These are phyloP conservation scores for Pterobdella sp. DNA, from an alignment of 2,888 invertebrate genomes.

Conservation along the genomic window DNA sequence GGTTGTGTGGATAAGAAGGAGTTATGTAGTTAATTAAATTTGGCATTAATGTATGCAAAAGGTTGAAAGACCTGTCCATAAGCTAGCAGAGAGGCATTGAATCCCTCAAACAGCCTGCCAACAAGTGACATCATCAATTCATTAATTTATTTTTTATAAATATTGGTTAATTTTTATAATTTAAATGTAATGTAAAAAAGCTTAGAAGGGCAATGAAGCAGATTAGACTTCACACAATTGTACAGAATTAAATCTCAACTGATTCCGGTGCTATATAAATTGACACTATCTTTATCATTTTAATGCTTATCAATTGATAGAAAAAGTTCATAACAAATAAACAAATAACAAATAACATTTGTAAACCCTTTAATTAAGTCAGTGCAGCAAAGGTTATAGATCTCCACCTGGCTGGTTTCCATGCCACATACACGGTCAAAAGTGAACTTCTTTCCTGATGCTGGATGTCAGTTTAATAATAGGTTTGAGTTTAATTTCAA, in stretches of 20 bases:
- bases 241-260: too few relatives aligned
- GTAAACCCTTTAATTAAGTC: conserved; percentile 78
- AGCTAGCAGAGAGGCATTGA: conserved; percentile 93
- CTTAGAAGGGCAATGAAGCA: too few relatives aligned
- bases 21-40: background rate
- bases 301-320: too few relatives aligned
- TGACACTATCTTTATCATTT: too few relatives aligned
- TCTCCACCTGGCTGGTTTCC: conserved; percentile 62
- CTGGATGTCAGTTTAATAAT: too few relatives aligned
- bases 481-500: too few relatives aligned
- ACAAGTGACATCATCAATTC: too few relatives aligned
- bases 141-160: background rate
- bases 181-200: too few relatives aligned
- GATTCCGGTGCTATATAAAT: too few relatives aligned
- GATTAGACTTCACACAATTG: too few relatives aligned
- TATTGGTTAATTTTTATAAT: background rate
- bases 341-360: too few relatives aligned
- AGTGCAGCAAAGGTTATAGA: conserved; percentile 76
- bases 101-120: conserved; percentile 73
- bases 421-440: conserved; percentile 92
- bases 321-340: too few relatives aligned
- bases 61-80: conserved; percentile 70
- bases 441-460: conserved; percentile 84
- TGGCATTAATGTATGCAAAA: background rate
- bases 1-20: background rate